Evolutionary conservation across 2,888 invertebrate genomes (phyloP).

Genomic region (Pediacus dermestoides): DNA sequence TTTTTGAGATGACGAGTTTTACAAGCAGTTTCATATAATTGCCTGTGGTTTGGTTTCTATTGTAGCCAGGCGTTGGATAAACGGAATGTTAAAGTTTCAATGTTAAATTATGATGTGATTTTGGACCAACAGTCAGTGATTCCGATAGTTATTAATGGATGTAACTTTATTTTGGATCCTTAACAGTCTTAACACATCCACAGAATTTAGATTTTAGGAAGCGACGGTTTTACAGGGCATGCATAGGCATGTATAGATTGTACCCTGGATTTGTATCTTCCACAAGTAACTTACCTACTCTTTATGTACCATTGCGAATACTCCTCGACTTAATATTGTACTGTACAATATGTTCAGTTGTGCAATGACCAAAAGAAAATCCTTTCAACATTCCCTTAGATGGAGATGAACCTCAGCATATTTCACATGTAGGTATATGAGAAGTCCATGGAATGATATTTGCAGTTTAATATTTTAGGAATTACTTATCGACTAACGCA

Average conservation of each 20-base stretch:
- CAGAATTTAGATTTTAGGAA: constrained; percentile 52
- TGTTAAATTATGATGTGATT: constrained; percentile 72
- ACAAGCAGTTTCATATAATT: constrained; percentile 88
- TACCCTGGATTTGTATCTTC: constrained; percentile 94
- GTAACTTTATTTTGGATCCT: too few species aligned
- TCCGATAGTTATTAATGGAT: constrained; percentile 96
- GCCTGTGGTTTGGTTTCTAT: constrained; percentile 98
- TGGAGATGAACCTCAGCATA: constrained; percentile 94
- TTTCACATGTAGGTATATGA: constrained; percentile 95
- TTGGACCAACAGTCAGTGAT: constrained; percentile 75
- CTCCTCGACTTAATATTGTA: constrained; percentile 95
- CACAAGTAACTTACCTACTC: constrained; percentile 97
- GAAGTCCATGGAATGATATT: constrained; percentile 81
- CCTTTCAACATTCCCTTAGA: constrained; percentile 77
- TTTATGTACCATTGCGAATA: constrained; percentile 97
- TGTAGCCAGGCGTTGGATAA: constrained; percentile 95
- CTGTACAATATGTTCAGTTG: constrained; percentile 96
- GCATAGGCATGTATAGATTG: constrained; percentile 97
- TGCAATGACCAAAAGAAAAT: constrained; percentile 94
- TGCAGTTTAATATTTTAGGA: constrained; percentile 82
- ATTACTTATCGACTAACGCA: constrained; percentile 86
- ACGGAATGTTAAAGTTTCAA: constrained; percentile 83
- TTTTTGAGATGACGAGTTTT: constrained; percentile 89
- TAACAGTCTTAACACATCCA: too few species aligned
- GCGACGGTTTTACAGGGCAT: constrained; percentile 99